Percentiles rank a stretch among this genome's conserved stretches.
Conservation (phyloP, 2,113 vertebrate species). For the Gorsachius goisagi region DNA sequence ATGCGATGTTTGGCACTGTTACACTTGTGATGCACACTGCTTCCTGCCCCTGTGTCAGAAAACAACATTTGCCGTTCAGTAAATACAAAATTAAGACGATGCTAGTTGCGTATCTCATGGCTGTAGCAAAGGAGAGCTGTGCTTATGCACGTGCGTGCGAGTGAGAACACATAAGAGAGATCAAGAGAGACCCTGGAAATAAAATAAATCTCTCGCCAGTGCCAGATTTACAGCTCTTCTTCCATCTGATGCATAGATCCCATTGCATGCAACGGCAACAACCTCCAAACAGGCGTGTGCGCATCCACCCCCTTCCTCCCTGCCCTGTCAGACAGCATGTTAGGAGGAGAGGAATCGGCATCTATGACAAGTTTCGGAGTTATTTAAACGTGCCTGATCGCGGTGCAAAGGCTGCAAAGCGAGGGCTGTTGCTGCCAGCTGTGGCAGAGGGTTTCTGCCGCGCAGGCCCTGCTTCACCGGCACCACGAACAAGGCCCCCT, state of each 20-base stretch:
- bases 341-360: not conserved
- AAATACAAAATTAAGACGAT: not conserved
- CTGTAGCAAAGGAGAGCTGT: not conserved
- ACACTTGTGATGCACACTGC: constrained; percentile 99
- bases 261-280: not conserved
- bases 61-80: not conserved
- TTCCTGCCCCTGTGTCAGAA: constrained; percentile 87
- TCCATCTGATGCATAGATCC: not conserved
- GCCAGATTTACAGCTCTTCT: not conserved
- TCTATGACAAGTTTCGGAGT: not conserved
- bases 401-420: not conserved
- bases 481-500: not conserved
- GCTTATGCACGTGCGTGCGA: not conserved
- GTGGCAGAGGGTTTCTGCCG: not conserved
- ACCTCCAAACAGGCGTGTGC: not conserved
- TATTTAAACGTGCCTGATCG: not conserved
- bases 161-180: rapidly evolving
- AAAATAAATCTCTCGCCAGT: not conserved
- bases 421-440: not conserved
- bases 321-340: not conserved
- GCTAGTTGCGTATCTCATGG: not conserved
- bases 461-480: not conserved
- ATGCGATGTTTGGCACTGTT: constrained; percentile 99
- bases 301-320: not conserved
- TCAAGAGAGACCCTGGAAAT: not conserved